Percentiles rank a stretch among this genome's conserved stretches.
Evolutionary conservation across 2,797 vertebrate species (phyloP).

Genomic region (Microctenopoma lineatum): DNA sequence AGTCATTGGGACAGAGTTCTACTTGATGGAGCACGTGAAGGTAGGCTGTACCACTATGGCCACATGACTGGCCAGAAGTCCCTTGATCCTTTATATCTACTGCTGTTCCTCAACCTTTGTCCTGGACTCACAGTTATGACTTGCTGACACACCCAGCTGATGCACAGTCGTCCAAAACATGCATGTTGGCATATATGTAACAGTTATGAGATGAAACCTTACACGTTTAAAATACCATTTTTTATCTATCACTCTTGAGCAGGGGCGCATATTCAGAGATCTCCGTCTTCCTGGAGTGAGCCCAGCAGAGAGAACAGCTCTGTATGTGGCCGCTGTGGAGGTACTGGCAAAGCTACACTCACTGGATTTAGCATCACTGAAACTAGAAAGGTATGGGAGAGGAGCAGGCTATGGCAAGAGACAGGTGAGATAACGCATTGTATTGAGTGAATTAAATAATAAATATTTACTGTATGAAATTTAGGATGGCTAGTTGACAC

Average conservation of each 20-base stretch:
- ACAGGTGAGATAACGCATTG: conserved; percentile 82
- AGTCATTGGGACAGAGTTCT: conserved; percentile 94
- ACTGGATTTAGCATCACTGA: conserved; percentile 79
- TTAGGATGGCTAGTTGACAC: neutral
- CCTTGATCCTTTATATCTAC: neutral
- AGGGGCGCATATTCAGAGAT: conserved; percentile 94
- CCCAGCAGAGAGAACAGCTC: conserved; percentile 86
- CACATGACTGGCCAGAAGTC: neutral
- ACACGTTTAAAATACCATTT: neutral
- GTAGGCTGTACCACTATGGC: conserved; percentile 65
- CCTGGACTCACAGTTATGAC: conserved; percentile 2
- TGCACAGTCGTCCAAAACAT: neutral
- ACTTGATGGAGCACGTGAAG: conserved; percentile 92
- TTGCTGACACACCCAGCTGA: neutral
- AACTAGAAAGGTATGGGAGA: conserved; percentile 86
- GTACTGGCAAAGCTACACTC: conserved; percentile 89
- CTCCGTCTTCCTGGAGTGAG: conserved; percentile 83
- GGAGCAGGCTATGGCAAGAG: conserved; percentile 90
- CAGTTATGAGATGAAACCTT: neutral
- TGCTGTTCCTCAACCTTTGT: conserved; percentile 6
- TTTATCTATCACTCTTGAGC: conserved; percentile 7
- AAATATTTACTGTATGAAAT: neutral
- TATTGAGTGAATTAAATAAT: neutral
- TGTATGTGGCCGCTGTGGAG: conserved; percentile 89
- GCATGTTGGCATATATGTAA: neutral